Evolutionary conservation across 1,140 invertebrate genomes (phyloP).

Genomic region (Oedothorax gibbosus): DNA sequence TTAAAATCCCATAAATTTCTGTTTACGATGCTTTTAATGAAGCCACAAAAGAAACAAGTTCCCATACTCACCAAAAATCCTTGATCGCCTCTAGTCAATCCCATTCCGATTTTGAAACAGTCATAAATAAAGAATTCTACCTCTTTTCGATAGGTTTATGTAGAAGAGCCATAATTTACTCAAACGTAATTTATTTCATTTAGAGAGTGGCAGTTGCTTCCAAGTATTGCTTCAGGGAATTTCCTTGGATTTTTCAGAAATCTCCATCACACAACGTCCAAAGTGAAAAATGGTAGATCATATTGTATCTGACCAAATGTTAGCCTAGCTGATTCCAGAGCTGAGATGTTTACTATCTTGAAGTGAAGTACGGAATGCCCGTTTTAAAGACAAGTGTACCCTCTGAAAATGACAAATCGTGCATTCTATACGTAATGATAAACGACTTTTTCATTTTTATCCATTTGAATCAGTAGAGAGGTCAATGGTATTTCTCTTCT

Average conservation of each 20-base stretch:
- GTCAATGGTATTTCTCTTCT: constrained; percentile 42
- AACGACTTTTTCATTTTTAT: constrained; percentile 31
- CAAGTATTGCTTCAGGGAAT: neutral
- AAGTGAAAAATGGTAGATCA: constrained; percentile 12
- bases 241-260: constrained; percentile 20
- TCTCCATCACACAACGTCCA: constrained; percentile 8
- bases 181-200: constrained; percentile 29
- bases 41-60: no score
- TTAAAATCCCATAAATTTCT: no score
- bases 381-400: neutral
- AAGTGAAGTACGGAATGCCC: neutral
- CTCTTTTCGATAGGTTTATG: constrained; percentile 26
- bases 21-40: no score
- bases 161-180: constrained; percentile 28
- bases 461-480: constrained; percentile 25
- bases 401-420: constrained; percentile 47
- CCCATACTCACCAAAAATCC: no score
- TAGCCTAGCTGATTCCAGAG: neutral
- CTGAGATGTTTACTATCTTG: constrained; percentile 5
- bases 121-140: no score
- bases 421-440: constrained; percentile 49
- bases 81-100: no score
- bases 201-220: constrained; percentile 14
- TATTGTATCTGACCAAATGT: constrained; percentile 13
- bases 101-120: no score